These are phyloP conservation scores for Picus viridis DNA, from an alignment of 2,797 vertebrate species.

Conservation along the genomic window DNA sequence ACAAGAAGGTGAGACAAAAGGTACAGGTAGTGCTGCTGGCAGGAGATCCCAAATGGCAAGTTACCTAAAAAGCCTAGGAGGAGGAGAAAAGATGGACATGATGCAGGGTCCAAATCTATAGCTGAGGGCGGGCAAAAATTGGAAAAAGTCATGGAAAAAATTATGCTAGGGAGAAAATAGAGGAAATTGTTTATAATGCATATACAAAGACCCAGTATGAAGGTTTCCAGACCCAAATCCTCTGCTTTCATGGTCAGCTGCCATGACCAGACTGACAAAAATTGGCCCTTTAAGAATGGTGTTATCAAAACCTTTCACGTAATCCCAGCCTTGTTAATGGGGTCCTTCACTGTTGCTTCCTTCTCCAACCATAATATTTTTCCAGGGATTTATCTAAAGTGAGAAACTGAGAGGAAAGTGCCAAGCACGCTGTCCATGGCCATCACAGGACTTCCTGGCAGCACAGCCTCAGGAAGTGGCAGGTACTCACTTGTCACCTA, in stretches of 20 bases:
- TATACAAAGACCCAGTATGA: background rate
- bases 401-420: background rate
- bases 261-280: slow-evolving; percentile 25
- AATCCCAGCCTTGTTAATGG: background rate
- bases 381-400: background rate
- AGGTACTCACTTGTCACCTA: background rate
- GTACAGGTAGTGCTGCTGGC: background rate
- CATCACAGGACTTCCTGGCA: background rate
- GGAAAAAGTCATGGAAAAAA: background rate
- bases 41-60: background rate
- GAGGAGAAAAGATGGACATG: background rate
- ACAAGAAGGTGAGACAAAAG: background rate
- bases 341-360: background rate
- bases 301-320: background rate
- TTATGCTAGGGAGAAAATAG: background rate
- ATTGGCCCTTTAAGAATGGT: background rate
- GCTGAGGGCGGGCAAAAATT: background rate
- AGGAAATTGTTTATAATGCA: background rate
- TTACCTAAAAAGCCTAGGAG: background rate
- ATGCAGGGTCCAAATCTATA: background rate
- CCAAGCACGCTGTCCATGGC: rapidly evolving
- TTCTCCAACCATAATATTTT: background rate
- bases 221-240: background rate
- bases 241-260: slow-evolving; percentile 13
- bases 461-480: rapidly evolving